Conservation (phyloP, 2,797 vertebrate species). For the Manis javanica region DNA sequence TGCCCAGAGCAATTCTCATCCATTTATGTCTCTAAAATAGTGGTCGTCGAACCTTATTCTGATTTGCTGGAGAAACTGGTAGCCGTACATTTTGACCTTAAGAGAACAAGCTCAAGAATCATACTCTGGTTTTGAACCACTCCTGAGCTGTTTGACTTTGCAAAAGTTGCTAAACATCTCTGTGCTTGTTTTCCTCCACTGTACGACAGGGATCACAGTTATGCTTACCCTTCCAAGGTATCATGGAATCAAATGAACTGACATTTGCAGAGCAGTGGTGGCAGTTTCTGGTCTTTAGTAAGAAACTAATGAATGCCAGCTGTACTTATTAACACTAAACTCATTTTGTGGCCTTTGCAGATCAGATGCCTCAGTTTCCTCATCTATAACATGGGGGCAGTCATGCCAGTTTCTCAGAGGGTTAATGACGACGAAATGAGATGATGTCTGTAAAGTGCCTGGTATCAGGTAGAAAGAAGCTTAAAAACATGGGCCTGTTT, state of each 20-base stretch:
- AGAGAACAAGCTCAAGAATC: not conserved
- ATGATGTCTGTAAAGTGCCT: not conserved
- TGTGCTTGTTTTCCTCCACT: not conserved
- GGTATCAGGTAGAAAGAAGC: not conserved
- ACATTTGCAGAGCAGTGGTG: not conserved
- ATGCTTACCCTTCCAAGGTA: not conserved
- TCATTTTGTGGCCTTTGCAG: not conserved
- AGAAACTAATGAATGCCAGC: not conserved
- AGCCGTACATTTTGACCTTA: not conserved
- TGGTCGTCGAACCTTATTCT: not conserved
- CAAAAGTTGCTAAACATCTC: not conserved
- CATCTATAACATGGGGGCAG: not conserved
- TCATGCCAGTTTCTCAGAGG: not conserved
- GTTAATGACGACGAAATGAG: not conserved
- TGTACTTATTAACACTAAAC: not conserved
- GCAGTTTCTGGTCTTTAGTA: not conserved
- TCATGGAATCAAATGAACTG: not conserved
- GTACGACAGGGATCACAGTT: not conserved
- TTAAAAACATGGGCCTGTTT: not conserved
- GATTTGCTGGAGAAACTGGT: not conserved
- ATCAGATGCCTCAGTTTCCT: not conserved
- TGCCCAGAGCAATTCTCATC: not conserved
- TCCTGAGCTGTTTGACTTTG: not conserved
- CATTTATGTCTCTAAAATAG: not conserved
- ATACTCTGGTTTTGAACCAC: not conserved